Base-by-base conservation (phyloP, 2,888 invertebrate species). In the Sphaeridia pumilis region DNA sequence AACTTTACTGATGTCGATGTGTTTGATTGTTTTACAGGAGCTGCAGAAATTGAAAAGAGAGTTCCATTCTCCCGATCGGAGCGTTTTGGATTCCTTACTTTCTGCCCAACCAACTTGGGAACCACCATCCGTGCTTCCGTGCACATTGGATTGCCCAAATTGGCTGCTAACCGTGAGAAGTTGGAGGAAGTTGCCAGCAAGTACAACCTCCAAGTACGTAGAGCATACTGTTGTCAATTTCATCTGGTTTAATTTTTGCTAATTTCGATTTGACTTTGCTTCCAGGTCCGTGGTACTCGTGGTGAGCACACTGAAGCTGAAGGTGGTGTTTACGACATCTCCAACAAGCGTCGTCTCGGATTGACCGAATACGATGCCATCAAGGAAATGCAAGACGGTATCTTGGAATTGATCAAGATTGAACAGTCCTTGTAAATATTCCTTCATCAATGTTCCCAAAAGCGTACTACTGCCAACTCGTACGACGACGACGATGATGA, bases 21-120 rank as follows among this genome's bases (percentile, higher is more conserved):
- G n/a, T 50, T 52, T 56, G n/a, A 66, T n/a, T n/a, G n/a, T n/a
- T n/a, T 68, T 52, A 58, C 59, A 36, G 77, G 73, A 51, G 73
- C 76, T 50, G 71, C 72, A 55, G 69, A 70, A 48, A 73, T 74
- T 59, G 74, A 74, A 64, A 68, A 69, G 57, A 68, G 71, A 55
- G 65, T 72, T 42, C 70, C 72, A n/a, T 78, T 78, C 68, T 72
- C 74, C 27, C 74, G 73, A 54, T 73, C 74, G 63, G 73, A 75
- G 10, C 72, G 74, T 49, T 70, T 76, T 56, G 78, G 78, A 44
- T 78, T 72, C 70, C 67, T 78, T 58, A 77, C 76, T 31, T 77
- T 76, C 71, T 78, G 78, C 67, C 78, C 78, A 21, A 76, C 76
- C 58, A 78, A 78, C 67, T 55, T 78, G 60, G 78, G 78, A 38